A percentile compares a stretch with the other conserved stretches of the same genome.
phyloP scores from a whole-genome alignment of 2,797 vertebrate genomes.

The Knipowitschia caucasica region DNA sequence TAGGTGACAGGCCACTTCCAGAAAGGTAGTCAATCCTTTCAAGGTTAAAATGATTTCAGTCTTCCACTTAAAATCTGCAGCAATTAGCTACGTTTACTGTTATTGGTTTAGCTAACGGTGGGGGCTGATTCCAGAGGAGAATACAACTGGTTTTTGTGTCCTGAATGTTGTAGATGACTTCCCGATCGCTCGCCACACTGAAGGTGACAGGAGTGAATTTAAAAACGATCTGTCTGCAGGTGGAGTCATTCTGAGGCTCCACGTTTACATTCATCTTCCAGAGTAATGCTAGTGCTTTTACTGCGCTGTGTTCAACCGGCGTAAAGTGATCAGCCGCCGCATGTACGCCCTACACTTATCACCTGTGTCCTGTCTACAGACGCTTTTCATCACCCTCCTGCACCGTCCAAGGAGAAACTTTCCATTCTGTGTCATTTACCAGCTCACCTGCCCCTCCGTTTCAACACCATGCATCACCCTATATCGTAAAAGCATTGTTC shows the following conservation, averaged over 20 bases:
- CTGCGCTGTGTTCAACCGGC: conserved; percentile 1
- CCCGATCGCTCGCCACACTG: conserved; percentile 9
- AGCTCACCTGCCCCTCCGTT: conserved; percentile 14
- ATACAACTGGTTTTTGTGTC: background rate
- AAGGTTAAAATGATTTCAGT: too few species aligned
- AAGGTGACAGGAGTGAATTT: conserved; percentile 14
- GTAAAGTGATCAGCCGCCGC: conserved; percentile 13
- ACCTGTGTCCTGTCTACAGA: conserved; percentile 8
- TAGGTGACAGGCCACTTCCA: too few species aligned
- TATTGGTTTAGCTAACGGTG: too few species aligned
- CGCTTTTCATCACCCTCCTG: conserved; percentile 3
- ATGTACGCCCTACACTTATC: conserved; percentile 10
- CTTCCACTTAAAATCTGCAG: background rate
- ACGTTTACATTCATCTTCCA: conserved; percentile 3
- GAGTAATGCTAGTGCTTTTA: conserved; percentile 12
- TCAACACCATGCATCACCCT: conserved; percentile 9
- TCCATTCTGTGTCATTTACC: conserved; percentile 7
- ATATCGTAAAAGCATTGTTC: background rate
- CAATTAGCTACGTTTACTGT: too few species aligned
- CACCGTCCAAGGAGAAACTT: conserved; percentile 13
- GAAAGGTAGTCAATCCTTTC: too few species aligned
- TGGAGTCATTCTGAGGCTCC: conserved; percentile 9
- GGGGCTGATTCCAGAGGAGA: background rate
- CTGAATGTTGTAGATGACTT: conserved; percentile 11
- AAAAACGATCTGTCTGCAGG: conserved; percentile 23